A percentile compares a stretch with the other conserved stretches of the same genome.
Evolutionary conservation across 2,888 invertebrate species (phyloP).

Genomic region (Aspidapion aeneum): DNA sequence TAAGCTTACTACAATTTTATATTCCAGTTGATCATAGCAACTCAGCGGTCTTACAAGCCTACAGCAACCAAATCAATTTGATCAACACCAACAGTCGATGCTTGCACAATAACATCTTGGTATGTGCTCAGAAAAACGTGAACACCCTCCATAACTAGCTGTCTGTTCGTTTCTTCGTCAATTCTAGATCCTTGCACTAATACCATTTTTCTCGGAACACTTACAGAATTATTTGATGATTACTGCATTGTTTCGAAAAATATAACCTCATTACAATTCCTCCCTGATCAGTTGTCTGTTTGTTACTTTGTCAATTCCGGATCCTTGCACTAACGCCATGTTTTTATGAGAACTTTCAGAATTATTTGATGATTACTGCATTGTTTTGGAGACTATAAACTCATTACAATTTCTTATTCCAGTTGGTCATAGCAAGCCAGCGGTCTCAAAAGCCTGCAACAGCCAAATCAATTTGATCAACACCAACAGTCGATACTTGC

Average conservation of each 20-base stretch:
- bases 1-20: no score
- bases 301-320: conserved; percentile 98
- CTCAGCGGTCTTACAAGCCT: conserved; percentile 88
- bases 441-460: conserved; percentile 85
- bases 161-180: conserved; percentile 93
- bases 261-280: no score
- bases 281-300: conserved; percentile 78
- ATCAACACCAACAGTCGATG: conserved; percentile 96
- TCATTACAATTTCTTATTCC: no score
- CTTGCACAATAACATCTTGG: conserved; percentile 91
- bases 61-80: conserved; percentile 83
- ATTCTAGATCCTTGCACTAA: conserved; percentile 98
- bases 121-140: conserved; percentile 82
- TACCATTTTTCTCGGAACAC: conserved; percentile 93
- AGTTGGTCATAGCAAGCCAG: conserved; percentile 98
- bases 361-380: no score
- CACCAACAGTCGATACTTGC: conserved; percentile 95
- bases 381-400: no score
- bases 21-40: conserved; percentile 95
- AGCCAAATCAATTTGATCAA: conserved; percentile 89
- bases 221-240: no score
- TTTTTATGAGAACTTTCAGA: conserved; percentile 89
- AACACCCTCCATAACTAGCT: conserved; percentile 80
- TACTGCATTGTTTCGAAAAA: no score
- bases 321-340: conserved; percentile 98